Evolutionary conservation across 2,888 invertebrate genomes (phyloP).

Genomic region (Rotaria macrura): DNA sequence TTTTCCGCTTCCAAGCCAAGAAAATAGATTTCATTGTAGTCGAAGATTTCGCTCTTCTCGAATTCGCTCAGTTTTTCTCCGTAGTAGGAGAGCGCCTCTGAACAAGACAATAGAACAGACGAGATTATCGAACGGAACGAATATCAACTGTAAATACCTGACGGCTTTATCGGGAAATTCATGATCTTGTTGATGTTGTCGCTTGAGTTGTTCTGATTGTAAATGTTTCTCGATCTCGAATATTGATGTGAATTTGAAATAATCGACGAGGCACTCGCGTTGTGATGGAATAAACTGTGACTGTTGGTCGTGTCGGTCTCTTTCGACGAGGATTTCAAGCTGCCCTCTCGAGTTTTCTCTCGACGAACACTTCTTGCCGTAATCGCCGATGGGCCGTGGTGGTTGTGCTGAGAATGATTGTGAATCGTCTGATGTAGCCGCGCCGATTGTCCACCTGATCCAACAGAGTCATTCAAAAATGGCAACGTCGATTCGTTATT

Average conservation of each 20-base stretch:
- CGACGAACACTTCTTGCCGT: background rate
- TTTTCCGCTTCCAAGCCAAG: constrained; percentile 54
- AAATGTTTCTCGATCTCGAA: background rate
- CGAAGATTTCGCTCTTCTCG: constrained; percentile 76
- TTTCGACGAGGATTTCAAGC: background rate
- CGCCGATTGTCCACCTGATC: background rate
- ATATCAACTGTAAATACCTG: too few relatives aligned
- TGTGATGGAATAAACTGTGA: background rate
- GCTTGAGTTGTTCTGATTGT: background rate
- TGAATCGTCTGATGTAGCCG: background rate
- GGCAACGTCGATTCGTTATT: background rate
- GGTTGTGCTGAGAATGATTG: background rate
- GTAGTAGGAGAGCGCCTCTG: constrained; percentile 25
- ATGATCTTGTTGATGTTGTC: background rate
- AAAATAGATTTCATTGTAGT: constrained; percentile 84
- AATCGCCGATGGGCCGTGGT: background rate
- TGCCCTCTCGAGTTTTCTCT: background rate
- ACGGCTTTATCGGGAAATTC: background rate
- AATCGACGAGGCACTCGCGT: background rate
- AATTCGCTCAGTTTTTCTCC: constrained; percentile 66
- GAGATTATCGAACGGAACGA: too few relatives aligned
- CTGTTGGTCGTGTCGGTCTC: background rate
- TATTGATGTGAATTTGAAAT: background rate
- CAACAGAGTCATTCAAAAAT: background rate
- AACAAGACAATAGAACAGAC: too few relatives aligned